These are phyloP conservation scores for Stegodyphus mimosarum DNA, from an alignment of 1,140 invertebrate genomes.

Conservation along the genomic window DNA sequence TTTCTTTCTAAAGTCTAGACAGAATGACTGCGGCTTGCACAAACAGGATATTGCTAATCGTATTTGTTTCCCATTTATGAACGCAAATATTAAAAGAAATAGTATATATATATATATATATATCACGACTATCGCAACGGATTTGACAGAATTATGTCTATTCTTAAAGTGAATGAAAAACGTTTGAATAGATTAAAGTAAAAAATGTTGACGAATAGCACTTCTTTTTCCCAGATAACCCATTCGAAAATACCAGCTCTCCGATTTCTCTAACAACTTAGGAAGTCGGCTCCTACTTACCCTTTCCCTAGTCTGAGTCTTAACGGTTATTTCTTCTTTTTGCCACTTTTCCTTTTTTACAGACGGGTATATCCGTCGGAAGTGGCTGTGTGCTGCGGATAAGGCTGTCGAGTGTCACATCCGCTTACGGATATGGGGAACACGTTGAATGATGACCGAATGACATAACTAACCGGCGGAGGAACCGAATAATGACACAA, in stretches of 20 bases:
- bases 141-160: no score
- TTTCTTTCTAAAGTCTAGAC: no score
- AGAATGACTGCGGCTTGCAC: no score
- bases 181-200: no score
- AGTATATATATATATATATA: no score
- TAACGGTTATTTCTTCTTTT: conserved; percentile 10
- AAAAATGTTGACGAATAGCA: no score
- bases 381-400: conserved; percentile 52
- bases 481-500: conserved; percentile 49
- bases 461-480: conserved; percentile 55
- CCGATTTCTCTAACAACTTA: conserved; percentile 39
- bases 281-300: conserved; percentile 19
- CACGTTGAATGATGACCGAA: conserved; percentile 58
- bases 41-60: no score
- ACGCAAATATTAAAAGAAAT: no score
- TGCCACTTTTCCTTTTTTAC: conserved; percentile 7
- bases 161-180: no score
- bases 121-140: no score
- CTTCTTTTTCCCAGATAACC: no score
- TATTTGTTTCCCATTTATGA: no score
- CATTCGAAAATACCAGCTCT: conserved; percentile 30
- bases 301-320: conserved; percentile 2
- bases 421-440: conserved; percentile 47
- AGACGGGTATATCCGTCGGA: conserved; percentile 29
- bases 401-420: conserved; percentile 57